Conservation (phyloP, 2,888 invertebrate genomes). For the Crocallis elinguaria region DNA sequence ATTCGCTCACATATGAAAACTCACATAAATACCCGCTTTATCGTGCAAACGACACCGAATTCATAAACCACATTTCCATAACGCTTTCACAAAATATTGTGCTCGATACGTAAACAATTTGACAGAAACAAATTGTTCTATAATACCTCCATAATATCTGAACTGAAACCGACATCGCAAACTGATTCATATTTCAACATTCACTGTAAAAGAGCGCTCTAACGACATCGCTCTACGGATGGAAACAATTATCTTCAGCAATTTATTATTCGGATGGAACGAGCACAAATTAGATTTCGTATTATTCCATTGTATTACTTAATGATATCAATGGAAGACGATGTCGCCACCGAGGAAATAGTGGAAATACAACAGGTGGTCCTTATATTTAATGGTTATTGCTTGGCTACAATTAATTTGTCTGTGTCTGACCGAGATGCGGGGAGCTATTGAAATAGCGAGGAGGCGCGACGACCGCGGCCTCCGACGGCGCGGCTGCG, state of each 20-base stretch:
- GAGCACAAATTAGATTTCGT: slow-evolving; percentile 22
- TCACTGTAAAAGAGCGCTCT: slow-evolving; percentile 15
- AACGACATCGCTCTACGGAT: slow-evolving; percentile 16
- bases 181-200: slow-evolving; percentile 13
- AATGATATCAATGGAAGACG: slow-evolving; percentile 31
- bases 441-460: slow-evolving; percentile 47
- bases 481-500: slow-evolving; percentile 21
- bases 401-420: slow-evolving; percentile 69
- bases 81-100: slow-evolving; percentile 15
- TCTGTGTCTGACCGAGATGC: slow-evolving; percentile 52
- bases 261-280: slow-evolving; percentile 21
- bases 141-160: slow-evolving; percentile 1
- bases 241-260: slow-evolving; percentile 16
- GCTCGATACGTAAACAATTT: slow-evolving; percentile 25
- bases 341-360: slow-evolving; percentile 32
- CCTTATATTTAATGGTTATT: slow-evolving; percentile 70
- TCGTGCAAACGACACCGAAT: slow-evolving; percentile 22
- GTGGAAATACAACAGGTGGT: slow-evolving; percentile 63
- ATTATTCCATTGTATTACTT: slow-evolving; percentile 24
- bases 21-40: slow-evolving; percentile 21
- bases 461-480: slow-evolving; percentile 14
- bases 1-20: slow-evolving; percentile 14
- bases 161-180: not conserved
- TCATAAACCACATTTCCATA: slow-evolving; percentile 27
- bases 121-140: slow-evolving; percentile 17